phyloP scores from a whole-genome alignment of 2,797 vertebrate species.

The Hoplostethus mediterraneus region DNA sequence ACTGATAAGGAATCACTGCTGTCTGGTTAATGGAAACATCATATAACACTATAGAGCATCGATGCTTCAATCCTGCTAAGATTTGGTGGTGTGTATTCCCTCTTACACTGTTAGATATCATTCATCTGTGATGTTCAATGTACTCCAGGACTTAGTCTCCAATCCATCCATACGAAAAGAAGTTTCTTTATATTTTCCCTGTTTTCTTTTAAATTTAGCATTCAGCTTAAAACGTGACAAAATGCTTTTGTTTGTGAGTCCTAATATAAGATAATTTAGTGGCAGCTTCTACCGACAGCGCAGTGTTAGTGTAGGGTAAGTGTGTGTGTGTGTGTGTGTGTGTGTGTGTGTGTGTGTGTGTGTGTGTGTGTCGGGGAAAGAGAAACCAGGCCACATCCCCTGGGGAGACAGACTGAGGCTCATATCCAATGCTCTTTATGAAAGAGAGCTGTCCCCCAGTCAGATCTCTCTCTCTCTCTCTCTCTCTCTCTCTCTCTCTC shows the following conservation, averaged over 20 bases:
- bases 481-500: constrained; percentile 28
- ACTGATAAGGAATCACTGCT: constrained; percentile 49
- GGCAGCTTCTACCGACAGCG: constrained; percentile 34
- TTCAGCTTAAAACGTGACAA: constrained; percentile 6
- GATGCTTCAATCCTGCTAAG: constrained; percentile 15
- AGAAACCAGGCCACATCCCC: constrained; percentile 75
- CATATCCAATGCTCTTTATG: constrained; percentile 82
- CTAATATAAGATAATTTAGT: constrained; percentile 16
- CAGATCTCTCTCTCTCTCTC: constrained; percentile 46
- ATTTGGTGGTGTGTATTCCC: background rate
- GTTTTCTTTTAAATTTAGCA: background rate
- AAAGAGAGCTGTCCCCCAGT: constrained; percentile 69
- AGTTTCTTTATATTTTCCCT: too few species aligned
- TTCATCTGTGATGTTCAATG: too few species aligned
- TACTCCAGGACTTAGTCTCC: background rate
- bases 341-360: constrained; percentile 42
- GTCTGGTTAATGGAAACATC: constrained; percentile 21
- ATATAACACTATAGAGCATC: constrained; percentile 1
- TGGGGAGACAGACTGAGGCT: constrained; percentile 71
- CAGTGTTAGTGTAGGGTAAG: constrained; percentile 29
- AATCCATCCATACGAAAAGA: constrained; percentile 12
- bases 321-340: constrained; percentile 25
- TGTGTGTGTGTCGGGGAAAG: constrained; percentile 43
- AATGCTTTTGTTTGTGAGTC: constrained; percentile 26
- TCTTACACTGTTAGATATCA: too few species aligned